Conservation (phyloP, 2,797 vertebrate species). For the Trichosurus vulpecula region DNA sequence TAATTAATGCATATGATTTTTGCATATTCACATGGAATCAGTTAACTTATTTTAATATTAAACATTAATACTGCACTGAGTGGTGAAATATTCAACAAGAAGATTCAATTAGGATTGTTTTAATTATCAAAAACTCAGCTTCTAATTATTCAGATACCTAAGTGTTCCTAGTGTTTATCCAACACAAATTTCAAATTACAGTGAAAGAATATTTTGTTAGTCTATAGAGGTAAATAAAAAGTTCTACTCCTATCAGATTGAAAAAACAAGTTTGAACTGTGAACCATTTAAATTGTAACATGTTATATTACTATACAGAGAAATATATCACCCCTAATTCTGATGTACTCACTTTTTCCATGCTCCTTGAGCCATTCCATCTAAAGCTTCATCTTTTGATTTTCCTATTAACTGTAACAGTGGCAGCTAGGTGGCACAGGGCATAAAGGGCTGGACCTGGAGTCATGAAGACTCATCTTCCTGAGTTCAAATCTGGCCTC, state of each 20-base stretch:
- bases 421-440: no score
- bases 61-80: constrained; percentile 51
- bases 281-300: constrained; percentile 15
- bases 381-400: neutral
- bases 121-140: constrained; percentile 33
- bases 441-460: no score
- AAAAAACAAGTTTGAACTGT: neutral
- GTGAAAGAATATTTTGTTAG: constrained; percentile 29
- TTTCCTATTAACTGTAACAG: neutral
- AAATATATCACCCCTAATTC: neutral
- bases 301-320: constrained; percentile 21
- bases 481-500: neutral
- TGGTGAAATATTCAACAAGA: constrained; percentile 44
- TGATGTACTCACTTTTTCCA: neutral
- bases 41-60: constrained; percentile 50
- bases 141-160: constrained; percentile 47
- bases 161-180: constrained; percentile 21
- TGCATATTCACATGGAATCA: constrained; percentile 13
- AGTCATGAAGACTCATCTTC: neutral
- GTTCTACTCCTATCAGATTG: constrained; percentile 11
- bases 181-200: constrained; percentile 56
- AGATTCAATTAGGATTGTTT: constrained; percentile 47
- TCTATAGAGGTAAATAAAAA: constrained; percentile 26
- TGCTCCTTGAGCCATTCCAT: neutral
- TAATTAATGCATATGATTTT: constrained; percentile 56